Conservation (phyloP, 1,140 invertebrate genomes). For the Gyrodactylus bullatarudis region DNA sequence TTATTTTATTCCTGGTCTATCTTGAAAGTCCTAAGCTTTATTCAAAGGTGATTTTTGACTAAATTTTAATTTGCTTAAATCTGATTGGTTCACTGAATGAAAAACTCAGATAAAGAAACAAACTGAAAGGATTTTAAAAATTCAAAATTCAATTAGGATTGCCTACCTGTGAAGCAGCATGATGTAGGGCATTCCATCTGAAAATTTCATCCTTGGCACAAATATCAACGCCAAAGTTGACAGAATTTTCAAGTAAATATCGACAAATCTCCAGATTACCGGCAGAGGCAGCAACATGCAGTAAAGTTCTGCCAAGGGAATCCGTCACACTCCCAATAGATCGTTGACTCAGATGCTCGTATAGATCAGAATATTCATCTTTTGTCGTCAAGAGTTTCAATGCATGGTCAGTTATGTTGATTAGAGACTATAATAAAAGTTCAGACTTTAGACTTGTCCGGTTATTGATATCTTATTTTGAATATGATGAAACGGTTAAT, state of each 20-base stretch:
- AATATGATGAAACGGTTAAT: background rate
- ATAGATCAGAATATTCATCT: background rate
- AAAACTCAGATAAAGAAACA: no score
- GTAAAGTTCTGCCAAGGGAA: background rate
- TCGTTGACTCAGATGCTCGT: background rate
- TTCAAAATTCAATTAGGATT: background rate
- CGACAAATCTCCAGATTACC: background rate
- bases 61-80: no score
- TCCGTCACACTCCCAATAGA: background rate
- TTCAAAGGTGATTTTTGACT: no score
- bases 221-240: background rate
- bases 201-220: background rate
- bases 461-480: no score
- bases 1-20: no score
- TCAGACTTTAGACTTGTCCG: background rate
- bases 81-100: no score
- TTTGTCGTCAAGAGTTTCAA: background rate
- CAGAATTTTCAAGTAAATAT: background rate
- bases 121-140: no score
- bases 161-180: conserved; percentile 2
- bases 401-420: background rate
- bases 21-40: no score
- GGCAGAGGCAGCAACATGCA: background rate
- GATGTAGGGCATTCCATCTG: conserved; percentile 1
- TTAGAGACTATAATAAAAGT: background rate